A percentile compares a stretch with the other conserved stretches of the same genome.
Evolutionary conservation across 2,797 vertebrate genomes (phyloP).

Genomic region (Anguilla marmorata): DNA sequence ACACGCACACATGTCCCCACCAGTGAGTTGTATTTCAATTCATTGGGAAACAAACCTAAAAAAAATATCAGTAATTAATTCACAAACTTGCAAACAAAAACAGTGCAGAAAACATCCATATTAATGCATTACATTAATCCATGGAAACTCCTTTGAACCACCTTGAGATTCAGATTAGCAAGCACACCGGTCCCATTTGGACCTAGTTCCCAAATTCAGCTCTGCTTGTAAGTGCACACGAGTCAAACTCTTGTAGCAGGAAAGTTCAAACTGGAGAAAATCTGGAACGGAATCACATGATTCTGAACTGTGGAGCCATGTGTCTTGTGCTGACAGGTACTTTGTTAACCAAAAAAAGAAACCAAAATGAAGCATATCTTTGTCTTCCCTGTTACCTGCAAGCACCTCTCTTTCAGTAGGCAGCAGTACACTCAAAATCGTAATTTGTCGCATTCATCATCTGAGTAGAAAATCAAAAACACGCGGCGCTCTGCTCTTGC

Average conservation of each 20-base stretch:
- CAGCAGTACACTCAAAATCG: background rate
- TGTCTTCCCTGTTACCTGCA: background rate
- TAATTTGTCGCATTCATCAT: background rate
- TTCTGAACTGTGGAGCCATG: background rate
- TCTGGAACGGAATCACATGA: background rate
- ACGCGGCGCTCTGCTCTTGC: background rate
- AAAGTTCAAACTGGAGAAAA: background rate
- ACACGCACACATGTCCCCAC: background rate
- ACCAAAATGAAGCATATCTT: background rate
- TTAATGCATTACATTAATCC: background rate
- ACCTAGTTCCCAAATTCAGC: background rate
- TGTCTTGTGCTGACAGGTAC: background rate
- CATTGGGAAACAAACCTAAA: background rate
- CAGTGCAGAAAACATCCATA: background rate
- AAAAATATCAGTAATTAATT: background rate
- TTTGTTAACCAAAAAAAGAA: background rate
- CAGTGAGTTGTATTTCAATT: background rate
- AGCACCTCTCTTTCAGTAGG: background rate
- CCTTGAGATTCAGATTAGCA: background rate
- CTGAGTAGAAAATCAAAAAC: background rate
- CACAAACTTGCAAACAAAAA: background rate
- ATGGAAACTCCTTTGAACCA: background rate
- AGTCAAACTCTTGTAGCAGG: background rate
- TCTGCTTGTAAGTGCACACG: background rate
- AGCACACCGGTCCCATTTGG: background rate